Evolutionary conservation across 1,140 invertebrate species (phyloP).

Genomic region (Meloidogyne exigua): DNA sequence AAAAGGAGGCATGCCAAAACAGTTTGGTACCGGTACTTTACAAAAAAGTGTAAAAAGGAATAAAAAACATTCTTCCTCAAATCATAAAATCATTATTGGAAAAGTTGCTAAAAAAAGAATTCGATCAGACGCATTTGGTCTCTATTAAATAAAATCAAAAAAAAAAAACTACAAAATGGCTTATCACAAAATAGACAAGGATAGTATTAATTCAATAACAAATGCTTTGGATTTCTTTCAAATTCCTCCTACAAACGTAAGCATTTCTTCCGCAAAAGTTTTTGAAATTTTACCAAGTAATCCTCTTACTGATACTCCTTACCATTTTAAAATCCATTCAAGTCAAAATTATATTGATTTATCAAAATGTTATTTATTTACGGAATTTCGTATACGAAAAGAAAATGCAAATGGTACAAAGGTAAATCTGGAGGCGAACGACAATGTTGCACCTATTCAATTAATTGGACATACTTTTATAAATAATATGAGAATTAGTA

Average conservation of each 20-base stretch:
- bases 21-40: neutral
- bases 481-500: neutral
- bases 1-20: neutral
- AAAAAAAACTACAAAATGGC: no score
- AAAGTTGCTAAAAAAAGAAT: neutral
- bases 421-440: neutral
- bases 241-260: no score
- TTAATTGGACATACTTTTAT: neutral
- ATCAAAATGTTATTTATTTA: neutral
- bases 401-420: neutral
- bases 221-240: no score
- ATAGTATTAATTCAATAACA: no score
- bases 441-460: neutral
- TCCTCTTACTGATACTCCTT: neutral
- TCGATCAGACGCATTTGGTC: neutral
- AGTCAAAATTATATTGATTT: conserved; percentile 9
- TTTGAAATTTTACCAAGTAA: no score
- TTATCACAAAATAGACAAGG: no score
- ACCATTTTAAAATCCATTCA: conserved; percentile 1
- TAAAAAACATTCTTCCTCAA: neutral
- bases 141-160: no score
- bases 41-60: neutral
- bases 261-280: no score
- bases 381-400: neutral
- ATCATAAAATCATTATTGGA: conserved; percentile 7